Percentiles rank a stretch among this genome's conserved stretches.
These are phyloP conservation scores for Panagrolaimus sp. DNA, from an alignment of 1,140 invertebrate genomes.

Conservation along the genomic window DNA sequence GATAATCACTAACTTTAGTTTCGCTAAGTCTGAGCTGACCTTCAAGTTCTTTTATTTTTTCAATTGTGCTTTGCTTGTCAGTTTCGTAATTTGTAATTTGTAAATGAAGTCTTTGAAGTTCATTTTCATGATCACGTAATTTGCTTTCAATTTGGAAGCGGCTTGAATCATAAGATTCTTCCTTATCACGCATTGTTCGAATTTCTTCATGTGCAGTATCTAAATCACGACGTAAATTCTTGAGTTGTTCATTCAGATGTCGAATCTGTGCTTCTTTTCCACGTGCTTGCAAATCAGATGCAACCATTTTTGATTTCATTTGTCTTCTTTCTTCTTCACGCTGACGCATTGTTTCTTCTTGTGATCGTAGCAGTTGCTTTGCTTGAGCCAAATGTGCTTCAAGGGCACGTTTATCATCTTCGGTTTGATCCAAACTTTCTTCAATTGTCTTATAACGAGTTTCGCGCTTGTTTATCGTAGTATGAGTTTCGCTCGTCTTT, in stretches of 20 bases:
- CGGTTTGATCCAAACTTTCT: slow-evolving; percentile 47
- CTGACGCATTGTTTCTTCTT: slow-evolving; percentile 54
- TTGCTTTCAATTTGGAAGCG: slow-evolving; percentile 52
- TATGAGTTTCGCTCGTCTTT: slow-evolving; percentile 52
- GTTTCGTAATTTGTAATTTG: slow-evolving; percentile 47
- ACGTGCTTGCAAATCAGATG: slow-evolving; percentile 51
- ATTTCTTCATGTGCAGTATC: slow-evolving; percentile 55
- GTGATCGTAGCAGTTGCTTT: slow-evolving; percentile 56
- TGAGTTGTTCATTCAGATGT: slow-evolving; percentile 57
- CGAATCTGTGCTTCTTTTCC: slow-evolving; percentile 57
- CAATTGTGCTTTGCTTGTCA: slow-evolving; percentile 45
- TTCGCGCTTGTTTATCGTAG: slow-evolving; percentile 53
- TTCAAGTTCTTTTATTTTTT: slow-evolving; percentile 53
- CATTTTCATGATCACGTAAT: slow-evolving; percentile 51
- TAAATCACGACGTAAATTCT: slow-evolving; percentile 54
- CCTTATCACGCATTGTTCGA: slow-evolving; percentile 44
- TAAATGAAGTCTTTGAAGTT: slow-evolving; percentile 44
- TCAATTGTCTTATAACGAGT: slow-evolving; percentile 54
- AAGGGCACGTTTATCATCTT: slow-evolving; percentile 56
- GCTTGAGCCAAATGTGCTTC: slow-evolving; percentile 46
- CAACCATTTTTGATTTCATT: slow-evolving; percentile 55
- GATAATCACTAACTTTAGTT: slow-evolving; percentile 44
- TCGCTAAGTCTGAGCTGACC: slow-evolving; percentile 49
- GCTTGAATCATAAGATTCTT: slow-evolving; percentile 47
- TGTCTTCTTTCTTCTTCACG: slow-evolving; percentile 54